Percentiles rank a stretch among this genome's conserved stretches.
phyloP scores from a whole-genome alignment of 2,113 vertebrate genomes.

The Lates calcarifer region DNA sequence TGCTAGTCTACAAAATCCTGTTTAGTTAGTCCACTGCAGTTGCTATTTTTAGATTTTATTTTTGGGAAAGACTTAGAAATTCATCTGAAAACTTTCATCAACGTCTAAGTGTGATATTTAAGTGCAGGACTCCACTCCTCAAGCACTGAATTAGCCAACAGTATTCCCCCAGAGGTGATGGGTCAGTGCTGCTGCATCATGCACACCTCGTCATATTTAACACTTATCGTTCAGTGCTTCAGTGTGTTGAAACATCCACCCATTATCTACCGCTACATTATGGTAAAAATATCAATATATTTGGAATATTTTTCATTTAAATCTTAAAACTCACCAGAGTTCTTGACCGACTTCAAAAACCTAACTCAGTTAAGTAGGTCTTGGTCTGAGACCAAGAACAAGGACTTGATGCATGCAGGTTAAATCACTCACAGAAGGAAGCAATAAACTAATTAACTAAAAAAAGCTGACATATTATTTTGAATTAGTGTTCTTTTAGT shows the following conservation, averaged over 20 bases:
- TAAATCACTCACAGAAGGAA: neutral
- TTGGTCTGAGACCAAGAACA: neutral
- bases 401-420: neutral
- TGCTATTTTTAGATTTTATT: neutral
- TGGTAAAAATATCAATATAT: neutral
- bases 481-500: neutral
- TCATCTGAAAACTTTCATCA: neutral
- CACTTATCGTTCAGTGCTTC: neutral
- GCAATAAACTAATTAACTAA: neutral
- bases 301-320: neutral
- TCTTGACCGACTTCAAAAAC: neutral
- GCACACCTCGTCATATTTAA: neutral
- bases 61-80: neutral
- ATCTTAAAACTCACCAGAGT: neutral
- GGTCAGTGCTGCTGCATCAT: too few relatives aligned
- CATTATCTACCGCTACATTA: too few relatives aligned
- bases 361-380: neutral
- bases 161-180: too few relatives aligned
- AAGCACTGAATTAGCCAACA: too few relatives aligned
- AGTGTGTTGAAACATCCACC: neutral
- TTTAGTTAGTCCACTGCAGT: too few relatives aligned
- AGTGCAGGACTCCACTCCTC: too few relatives aligned
- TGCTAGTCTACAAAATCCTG: too few relatives aligned
- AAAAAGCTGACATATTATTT: neutral
- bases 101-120: too few relatives aligned